Evolutionary conservation across 2,797 vertebrate genomes (phyloP), one percentile per base, ranked within the genome.

Genomic region (Sebastes matsubarae): DNA sequence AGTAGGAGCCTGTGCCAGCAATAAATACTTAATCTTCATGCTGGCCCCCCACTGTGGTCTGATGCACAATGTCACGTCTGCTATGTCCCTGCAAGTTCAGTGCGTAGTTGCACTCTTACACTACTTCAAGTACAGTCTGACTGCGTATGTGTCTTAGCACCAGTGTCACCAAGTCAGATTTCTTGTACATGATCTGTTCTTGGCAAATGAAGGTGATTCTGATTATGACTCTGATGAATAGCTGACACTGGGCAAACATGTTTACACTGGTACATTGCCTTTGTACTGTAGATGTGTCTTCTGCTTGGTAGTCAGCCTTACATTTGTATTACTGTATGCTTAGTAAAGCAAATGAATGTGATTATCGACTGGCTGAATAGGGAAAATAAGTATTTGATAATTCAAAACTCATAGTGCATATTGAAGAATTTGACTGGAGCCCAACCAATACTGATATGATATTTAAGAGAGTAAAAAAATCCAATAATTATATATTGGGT

Each of bases 1-100:
- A 81, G 72, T 50, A 9, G 71, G 75, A 77, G 75, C 78, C 70
- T 63, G 79, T 83, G 84, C 87, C 86, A 91, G 83, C 68, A 75
- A 94, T 93, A 84, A 92, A 92, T 91, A 90, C 76, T 89, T 90
- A 66, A 92, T 91, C 82, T 83, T 85, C 80, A 79, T 82, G 81
- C 80, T 79, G 87, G 77, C 80, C 83, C 84, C 75, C 75, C 24
- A 24, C 52, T 52, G 79, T 74, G 79, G 73, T 81, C 87, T 80
- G 79, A 92, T 87, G 73, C 81, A 87, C 85, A 75, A 59, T 84
- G 73, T 77, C 85, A 86, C 82, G 84, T 82, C 77, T 90, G 82
- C 79, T 82, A 7, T 86, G 87, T 91, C 80, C 82, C 88, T 75
- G 73, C 88, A 86, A 86, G 84, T 80, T 57, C 82, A 86, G 72